phyloP scores from a whole-genome alignment of 2,113 vertebrate genomes.

The Isurus oxyrinchus region DNA sequence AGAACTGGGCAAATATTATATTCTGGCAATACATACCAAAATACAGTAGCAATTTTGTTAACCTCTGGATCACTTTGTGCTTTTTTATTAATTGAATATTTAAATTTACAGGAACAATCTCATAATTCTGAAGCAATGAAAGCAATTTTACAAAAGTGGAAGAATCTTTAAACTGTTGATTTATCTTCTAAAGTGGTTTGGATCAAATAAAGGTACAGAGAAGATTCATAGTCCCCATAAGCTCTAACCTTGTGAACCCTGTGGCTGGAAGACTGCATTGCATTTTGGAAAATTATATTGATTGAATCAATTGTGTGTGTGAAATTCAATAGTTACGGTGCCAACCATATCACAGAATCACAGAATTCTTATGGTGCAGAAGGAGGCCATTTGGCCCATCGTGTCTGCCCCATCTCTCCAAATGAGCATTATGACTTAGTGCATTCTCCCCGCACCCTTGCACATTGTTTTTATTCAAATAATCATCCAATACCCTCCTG shows the following conservation, averaged over 20 bases:
- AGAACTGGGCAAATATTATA: neutral
- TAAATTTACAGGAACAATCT: neutral
- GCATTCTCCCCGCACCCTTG: too few relatives aligned
- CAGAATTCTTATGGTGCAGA: too few relatives aligned
- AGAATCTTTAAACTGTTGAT: neutral
- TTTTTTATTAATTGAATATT: neutral
- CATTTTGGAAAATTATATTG: neutral
- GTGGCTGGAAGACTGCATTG: neutral
- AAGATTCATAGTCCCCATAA: neutral
- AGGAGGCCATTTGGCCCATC: too few relatives aligned
- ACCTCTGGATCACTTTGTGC: neutral
- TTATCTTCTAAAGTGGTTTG: neutral
- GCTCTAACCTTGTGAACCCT: neutral
- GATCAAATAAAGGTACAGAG: neutral
- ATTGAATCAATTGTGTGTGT: neutral
- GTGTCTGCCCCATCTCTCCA: too few relatives aligned
- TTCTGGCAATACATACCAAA: neutral
- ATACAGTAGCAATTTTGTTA: neutral
- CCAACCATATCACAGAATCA: neutral
- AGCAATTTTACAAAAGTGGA: neutral
- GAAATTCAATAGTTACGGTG: neutral
- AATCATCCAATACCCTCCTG: too few relatives aligned
- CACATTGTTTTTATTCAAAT: too few relatives aligned
- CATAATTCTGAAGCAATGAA: neutral
- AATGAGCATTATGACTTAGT: too few relatives aligned